Conservation (phyloP, 2,113 vertebrate genomes). For the Pelobates fuscus region DNA sequence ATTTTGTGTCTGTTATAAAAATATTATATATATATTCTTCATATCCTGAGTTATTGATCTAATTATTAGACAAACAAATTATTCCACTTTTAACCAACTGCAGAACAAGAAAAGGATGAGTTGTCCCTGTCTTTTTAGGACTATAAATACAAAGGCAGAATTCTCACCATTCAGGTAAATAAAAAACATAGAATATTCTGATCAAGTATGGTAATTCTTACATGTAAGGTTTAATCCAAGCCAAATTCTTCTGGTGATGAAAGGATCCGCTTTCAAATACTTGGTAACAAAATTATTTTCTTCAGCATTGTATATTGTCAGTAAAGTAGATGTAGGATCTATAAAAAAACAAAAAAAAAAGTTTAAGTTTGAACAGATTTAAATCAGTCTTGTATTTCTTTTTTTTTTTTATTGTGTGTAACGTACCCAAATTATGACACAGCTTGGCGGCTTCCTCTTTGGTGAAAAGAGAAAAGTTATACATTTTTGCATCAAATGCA, state of each 20-base stretch:
- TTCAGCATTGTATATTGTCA: slow-evolving; percentile 80
- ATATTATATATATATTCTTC: no score
- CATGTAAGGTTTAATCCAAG: slow-evolving; percentile 72
- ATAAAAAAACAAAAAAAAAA: slow-evolving; percentile 46
- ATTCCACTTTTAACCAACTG: no score
- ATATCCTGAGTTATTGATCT: no score
- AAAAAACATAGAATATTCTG: no score
- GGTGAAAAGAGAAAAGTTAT: slow-evolving; percentile 77
- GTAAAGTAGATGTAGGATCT: slow-evolving; percentile 77
- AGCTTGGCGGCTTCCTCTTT: slow-evolving; percentile 71
- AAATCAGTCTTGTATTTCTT: not conserved
- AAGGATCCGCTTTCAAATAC: slow-evolving; percentile 73
- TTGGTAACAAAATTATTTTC: slow-evolving; percentile 87
- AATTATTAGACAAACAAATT: no score
- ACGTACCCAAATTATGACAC: slow-evolving; percentile 81
- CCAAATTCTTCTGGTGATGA: slow-evolving; percentile 85
- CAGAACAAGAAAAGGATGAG: no score
- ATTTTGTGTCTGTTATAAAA: no score
- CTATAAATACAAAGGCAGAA: no score
- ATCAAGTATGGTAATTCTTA: slow-evolving; percentile 65
- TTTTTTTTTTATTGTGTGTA: not conserved
- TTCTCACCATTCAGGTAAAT: no score
- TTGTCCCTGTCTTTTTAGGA: no score
- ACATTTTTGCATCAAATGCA: slow-evolving; percentile 74
- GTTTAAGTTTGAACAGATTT: not conserved